Conservation (phyloP, 2,113 vertebrate species). For the Malurus alboscapulatus region DNA sequence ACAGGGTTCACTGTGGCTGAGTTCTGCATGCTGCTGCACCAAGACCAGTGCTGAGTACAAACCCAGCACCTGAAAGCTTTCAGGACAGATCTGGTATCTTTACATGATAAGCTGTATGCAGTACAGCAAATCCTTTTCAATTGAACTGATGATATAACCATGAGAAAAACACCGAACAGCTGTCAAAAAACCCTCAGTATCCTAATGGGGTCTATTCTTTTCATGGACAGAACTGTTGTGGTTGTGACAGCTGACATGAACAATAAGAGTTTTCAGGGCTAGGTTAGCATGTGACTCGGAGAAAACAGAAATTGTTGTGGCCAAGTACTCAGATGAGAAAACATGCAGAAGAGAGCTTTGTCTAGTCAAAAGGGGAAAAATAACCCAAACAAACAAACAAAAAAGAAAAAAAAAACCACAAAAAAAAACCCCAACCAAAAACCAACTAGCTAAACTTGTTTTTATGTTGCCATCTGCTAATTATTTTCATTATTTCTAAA, state of each 20-base stretch:
- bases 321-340: background rate
- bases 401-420: no score
- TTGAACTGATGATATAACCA: background rate
- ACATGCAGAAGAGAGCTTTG: background rate
- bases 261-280: conserved; percentile 5
- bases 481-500: background rate
- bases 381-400: no score
- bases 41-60: background rate
- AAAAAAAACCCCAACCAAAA: no score
- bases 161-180: background rate
- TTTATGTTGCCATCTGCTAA: background rate
- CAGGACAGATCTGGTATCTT: background rate
- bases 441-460: background rate
- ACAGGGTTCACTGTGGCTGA: background rate
- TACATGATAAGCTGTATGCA: background rate
- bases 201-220: background rate
- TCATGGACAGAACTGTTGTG: background rate
- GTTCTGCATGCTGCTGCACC: background rate
- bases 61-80: background rate
- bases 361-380: background rate
- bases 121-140: background rate
- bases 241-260: background rate
- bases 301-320: background rate
- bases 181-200: background rate
- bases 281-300: background rate